Percentiles rank a stretch among this genome's conserved stretches.
Evolutionary conservation across 2,888 invertebrate genomes (phyloP).

Genomic region (Abrostola tripartita): DNA sequence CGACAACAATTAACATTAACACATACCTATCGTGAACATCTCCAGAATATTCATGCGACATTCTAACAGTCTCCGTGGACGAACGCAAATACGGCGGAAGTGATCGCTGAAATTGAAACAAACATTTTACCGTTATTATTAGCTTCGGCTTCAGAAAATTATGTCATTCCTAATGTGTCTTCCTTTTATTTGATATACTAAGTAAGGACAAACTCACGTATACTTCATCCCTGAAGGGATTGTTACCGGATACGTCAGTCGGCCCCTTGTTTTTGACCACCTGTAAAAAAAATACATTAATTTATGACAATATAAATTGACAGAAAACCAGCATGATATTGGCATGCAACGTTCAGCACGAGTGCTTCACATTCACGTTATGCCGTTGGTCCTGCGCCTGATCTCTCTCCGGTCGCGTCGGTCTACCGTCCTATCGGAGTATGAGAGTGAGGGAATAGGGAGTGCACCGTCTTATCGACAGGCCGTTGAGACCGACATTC

Average conservation of each 20-base stretch:
- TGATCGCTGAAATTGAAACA: slow-evolving; percentile 70
- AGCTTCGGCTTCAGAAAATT: too few relatives aligned
- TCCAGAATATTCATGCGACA: slow-evolving; percentile 75
- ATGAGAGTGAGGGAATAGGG: too few relatives aligned
- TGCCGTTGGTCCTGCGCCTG: too few relatives aligned
- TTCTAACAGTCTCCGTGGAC: slow-evolving; percentile 80
- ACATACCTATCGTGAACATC: slow-evolving; percentile 73
- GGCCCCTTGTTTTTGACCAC: slow-evolving; percentile 82
- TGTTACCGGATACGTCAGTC: slow-evolving; percentile 70
- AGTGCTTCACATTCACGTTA: too few relatives aligned
- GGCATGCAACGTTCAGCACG: too few relatives aligned
- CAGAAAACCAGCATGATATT: background rate
- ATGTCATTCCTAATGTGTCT: too few relatives aligned
- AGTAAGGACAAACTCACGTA: slow-evolving; percentile 74
- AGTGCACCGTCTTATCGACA: too few relatives aligned
- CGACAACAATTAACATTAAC: background rate
- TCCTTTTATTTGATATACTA: too few relatives aligned
- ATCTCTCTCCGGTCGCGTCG: too few relatives aligned
- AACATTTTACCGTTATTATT: too few relatives aligned
- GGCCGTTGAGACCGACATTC: too few relatives aligned
- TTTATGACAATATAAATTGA: background rate
- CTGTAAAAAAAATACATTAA: slow-evolving; percentile 57
- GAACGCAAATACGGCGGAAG: slow-evolving; percentile 78
- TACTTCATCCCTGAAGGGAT: slow-evolving; percentile 74
- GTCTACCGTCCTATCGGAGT: too few relatives aligned